Evolutionary conservation across 1,140 invertebrate genomes (phyloP).

Genomic region (Araneus ventricosus): DNA sequence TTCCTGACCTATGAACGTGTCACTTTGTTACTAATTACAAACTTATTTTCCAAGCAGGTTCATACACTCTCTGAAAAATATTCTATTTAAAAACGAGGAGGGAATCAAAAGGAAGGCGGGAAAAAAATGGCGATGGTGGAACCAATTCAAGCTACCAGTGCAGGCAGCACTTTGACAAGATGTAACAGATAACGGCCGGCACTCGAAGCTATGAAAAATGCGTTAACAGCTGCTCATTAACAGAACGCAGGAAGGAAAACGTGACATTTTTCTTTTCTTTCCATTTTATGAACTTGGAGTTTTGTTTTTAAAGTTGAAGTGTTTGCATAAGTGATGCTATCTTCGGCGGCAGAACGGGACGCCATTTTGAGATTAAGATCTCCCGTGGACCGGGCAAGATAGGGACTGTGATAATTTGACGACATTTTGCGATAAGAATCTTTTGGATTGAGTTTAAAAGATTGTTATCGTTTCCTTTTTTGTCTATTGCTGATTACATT

Average conservation of each 20-base stretch:
- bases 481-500: neutral
- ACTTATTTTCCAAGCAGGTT: neutral
- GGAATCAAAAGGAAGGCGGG: neutral
- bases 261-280: neutral
- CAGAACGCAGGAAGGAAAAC: constrained; percentile 6
- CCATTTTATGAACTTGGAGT: neutral
- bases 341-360: neutral
- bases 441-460: neutral
- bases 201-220: constrained; percentile 60
- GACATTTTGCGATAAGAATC: constrained; percentile 57
- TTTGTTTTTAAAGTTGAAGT: constrained; percentile 21
- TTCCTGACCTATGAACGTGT: neutral
- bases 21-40: neutral
- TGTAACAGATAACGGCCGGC: constrained; percentile 40
- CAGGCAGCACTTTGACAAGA: constrained; percentile 42
- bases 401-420: constrained; percentile 47
- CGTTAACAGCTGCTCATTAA: constrained; percentile 69
- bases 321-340: neutral
- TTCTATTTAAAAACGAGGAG: neutral
- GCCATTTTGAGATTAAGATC: constrained; percentile 45
- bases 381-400: neutral
- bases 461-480: neutral
- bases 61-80: neutral
- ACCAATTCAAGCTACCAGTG: neutral
- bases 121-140: neutral